Base-by-base conservation (phyloP, 2,888 invertebrate genomes). In the Stegana nigrithorax region DNA sequence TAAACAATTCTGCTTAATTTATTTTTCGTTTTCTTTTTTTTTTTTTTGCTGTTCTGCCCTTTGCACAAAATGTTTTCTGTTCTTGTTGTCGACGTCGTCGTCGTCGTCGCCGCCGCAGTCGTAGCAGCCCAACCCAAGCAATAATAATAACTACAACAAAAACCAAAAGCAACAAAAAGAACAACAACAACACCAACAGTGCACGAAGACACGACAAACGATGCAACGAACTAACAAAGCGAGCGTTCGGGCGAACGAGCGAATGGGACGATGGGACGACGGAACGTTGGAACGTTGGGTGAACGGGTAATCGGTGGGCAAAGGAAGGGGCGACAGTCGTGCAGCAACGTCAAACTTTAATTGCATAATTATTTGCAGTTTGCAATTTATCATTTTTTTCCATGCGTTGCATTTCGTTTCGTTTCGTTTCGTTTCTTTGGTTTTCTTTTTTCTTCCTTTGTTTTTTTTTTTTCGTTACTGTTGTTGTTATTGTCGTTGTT, bases 281-380 rank as follows among this genome's bases (percentile, higher is more conserved):
- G n/a, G n/a, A n/a, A n/a, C n/a, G n/a, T n/a, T n/a, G n/a, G n/a
- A n/a, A n/a, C n/a, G n/a, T n/a, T n/a, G n/a, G n/a, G n/a, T n/a
- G n/a, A n/a, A n/a, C n/a, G n/a, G n/a, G n/a, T n/a, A n/a, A n/a
- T n/a, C n/a, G n/a, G n/a, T n/a, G n/a, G n/a, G n/a, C n/a, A n/a
- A n/a, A n/a, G 63, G 59, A 61, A 67, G 58, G 44, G 45, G 67
- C 66, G 67, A 62, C 60, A 62, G 59, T 67, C 67, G 65, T 67
- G 67, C 63, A 61, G 69, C 73, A 81, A 81, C 78, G 81, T 83
- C 81, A 81, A 84, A 83, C 83, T 83, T 85, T 85, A 84, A 84
- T 84, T 84, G 85, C 85, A 85, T 84, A 85, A 84, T 84, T 84
- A 83, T 83, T 83, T 82, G 83, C 83, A 84, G 82, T 81, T 84